Evolutionary conservation across 2,113 vertebrate genomes (phyloP).

Genomic region (Panthera leo): DNA sequence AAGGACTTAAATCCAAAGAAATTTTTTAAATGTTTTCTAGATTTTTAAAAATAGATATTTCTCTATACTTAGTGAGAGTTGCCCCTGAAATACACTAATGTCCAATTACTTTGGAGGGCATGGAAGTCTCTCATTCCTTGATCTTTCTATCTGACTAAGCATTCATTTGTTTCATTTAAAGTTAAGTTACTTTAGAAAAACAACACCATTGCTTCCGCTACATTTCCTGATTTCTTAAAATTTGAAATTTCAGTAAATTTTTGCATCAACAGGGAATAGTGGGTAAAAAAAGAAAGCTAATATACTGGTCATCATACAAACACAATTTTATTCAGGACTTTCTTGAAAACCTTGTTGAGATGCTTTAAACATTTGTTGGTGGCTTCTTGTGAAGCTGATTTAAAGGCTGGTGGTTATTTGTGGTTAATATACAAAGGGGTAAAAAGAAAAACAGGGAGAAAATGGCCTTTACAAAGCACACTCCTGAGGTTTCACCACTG

Average conservation of each 20-base stretch:
- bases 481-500: conserved; percentile 62
- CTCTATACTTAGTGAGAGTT: neutral
- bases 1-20: conserved; percentile 39
- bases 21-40: neutral
- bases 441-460: conserved; percentile 49
- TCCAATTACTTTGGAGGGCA: neutral
- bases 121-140: conserved; percentile 9
- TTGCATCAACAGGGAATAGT: neutral
- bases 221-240: conserved; percentile 51
- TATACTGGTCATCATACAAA: conserved; percentile 34
- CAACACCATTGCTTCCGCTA: neutral
- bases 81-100: neutral
- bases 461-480: conserved; percentile 50
- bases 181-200: conserved; percentile 30
- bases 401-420: conserved; percentile 70
- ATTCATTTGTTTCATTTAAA: conserved; percentile 45
- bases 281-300: conserved; percentile 1
- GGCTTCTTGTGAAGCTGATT: conserved; percentile 63
- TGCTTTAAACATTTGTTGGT: conserved; percentile 69
- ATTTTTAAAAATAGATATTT: conserved; percentile 46
- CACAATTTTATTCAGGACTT: conserved; percentile 40
- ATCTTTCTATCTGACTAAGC: neutral
- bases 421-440: conserved; percentile 68
- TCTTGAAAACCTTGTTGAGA: conserved; percentile 61
- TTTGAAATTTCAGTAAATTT: conserved; percentile 30